Base-by-base conservation (phyloP, 2,797 vertebrate species). In the Streptopelia turtur region DNA sequence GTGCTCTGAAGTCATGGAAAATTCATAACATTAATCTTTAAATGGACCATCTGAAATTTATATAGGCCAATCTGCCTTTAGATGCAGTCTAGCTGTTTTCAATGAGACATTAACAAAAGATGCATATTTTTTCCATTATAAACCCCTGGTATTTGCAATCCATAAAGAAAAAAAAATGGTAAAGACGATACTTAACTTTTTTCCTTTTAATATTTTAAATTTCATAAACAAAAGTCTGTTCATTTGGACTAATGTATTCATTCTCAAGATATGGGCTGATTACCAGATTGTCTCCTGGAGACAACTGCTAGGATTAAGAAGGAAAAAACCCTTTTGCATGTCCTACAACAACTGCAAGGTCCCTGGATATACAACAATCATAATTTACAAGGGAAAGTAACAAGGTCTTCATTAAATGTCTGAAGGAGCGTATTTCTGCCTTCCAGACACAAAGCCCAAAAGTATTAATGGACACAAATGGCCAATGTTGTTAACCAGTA, bases 11-110 rank as follows among this genome's bases (percentile, higher is more conserved):
- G 41, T 53, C 5, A 93, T 78, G 60, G 83, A 96, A 95, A 96
- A 95, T 81, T 92, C 68, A 88, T 95, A 89, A 61, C 60, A 92
- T 95, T 93, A 94, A 94, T 88, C 77, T 92, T 90, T 93, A 90
- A 90, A 81, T 90, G 90, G 31, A 35, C 80, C 4, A 45, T 91
- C 25, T 85, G 18, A 93, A 91, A 90, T 93, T 87, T 96, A 89
- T 91, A 93, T 94, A 92, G 90, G 75, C n/a, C 86, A 93, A 83
- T 81, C 68, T 93, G 22, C 37, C 64, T 94, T 92, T 39, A 89
- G 47, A 93, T 59, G 56, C n/a, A 77, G 33, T 75, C 25, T 89
- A 70, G 30, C n/a, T 87, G 30, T 64, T 95, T 88, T 14, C 21
- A 72, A 21, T 37, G 43, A 85, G 50, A 90, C 30, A 49, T 63